These are phyloP conservation scores for Paradoxurus hermaphroditus DNA, from an alignment of 2,113 vertebrate species.

Conservation along the genomic window DNA sequence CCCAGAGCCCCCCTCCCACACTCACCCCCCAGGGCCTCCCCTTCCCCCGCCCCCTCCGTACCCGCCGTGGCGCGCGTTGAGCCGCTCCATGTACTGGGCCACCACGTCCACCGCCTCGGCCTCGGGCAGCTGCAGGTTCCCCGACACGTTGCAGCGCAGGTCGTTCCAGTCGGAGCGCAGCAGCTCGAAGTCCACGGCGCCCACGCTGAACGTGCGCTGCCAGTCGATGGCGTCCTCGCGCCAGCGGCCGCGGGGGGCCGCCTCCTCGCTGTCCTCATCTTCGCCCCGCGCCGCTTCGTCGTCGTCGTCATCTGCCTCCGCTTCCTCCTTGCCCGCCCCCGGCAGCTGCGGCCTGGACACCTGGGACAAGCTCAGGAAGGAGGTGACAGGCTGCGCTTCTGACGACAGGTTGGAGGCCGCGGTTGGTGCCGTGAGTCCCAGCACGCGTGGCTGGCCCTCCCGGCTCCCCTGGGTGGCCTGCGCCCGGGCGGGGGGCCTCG, in stretches of 20 bases:
- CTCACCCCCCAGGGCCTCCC: too few species aligned
- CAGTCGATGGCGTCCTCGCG: conserved; percentile 96
- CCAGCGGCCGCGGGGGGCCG: conserved; percentile 79
- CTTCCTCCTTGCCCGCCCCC: conserved; percentile 72
- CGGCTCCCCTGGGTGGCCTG: background rate
- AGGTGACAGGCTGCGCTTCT: conserved; percentile 80
- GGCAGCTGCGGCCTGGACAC: conserved; percentile 83
- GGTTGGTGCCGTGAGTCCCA: background rate
- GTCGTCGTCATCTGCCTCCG: conserved; percentile 85
- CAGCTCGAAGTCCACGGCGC: conserved; percentile 95
- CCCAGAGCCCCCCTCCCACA: too few species aligned
- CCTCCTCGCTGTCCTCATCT: conserved; percentile 94
- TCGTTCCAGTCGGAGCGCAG: conserved; percentile 99
- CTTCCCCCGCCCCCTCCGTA: background rate
- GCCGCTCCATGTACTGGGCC: conserved; percentile 98
- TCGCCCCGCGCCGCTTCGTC: conserved; percentile 83
- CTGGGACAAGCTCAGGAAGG: conserved; percentile 89
- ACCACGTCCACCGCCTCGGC: conserved; percentile 95
- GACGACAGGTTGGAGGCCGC: conserved; percentile 77
- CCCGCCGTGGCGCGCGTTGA: conserved; percentile 93
- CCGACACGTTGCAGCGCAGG: conserved; percentile 96
- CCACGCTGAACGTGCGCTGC: conserved; percentile 97
- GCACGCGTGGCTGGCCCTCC: background rate
- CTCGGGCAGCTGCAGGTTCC: conserved; percentile 96
- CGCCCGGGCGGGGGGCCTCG: background rate